Base-by-base conservation (phyloP, 2,113 vertebrate species). In the Passer montanus region DNA sequence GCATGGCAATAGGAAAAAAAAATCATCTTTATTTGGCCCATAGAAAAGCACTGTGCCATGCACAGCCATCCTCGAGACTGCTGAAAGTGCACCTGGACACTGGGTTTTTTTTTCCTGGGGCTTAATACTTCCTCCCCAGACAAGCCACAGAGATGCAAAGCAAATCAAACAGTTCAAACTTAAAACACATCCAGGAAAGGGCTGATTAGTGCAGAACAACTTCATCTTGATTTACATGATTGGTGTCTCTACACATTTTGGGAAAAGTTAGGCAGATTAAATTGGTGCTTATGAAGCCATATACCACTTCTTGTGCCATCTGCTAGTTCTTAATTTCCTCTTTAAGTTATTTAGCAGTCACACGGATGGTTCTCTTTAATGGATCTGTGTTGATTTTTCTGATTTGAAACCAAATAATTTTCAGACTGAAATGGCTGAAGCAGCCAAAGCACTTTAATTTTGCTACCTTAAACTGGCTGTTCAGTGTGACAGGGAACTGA, bases 281-380 rank as follows among this genome's bases (percentile, higher is more conserved):
- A 91, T 43, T 73, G n/a, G 41, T 94, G 35, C 50, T 91, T 87
- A 47, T 35, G 70, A 72, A 93, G 39, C 10, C 31, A n/a, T 35
- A 67, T 39, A 87, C 20, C 75, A 77, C 60, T 92, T 81, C 84
- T 89, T 73, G n/a, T 89, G 74, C 87, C 70, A 93, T 89, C 87
- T 93, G 74, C 53, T 90, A 59, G 59, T 70, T 94, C 91, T 77
- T 80, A 70, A 93, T 94, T 93, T 90, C 78, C 70, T 63, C 53
- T 93, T 83, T 85, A 63, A 95, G 67, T 62, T 58, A 87, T 49
- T 91, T 85, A 93, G 27, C 55, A 84, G 43, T 90, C 72, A 86
- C 33, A 80, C 59, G 56, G 75, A 77, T 43, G 43, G 30, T 59
- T 95, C 35, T 74, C 30, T 74, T 89, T 47, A 91, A 76, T 27